Evolutionary conservation across 2,113 vertebrate species (phyloP).

Genomic region (Centrocercus urophasianus): DNA sequence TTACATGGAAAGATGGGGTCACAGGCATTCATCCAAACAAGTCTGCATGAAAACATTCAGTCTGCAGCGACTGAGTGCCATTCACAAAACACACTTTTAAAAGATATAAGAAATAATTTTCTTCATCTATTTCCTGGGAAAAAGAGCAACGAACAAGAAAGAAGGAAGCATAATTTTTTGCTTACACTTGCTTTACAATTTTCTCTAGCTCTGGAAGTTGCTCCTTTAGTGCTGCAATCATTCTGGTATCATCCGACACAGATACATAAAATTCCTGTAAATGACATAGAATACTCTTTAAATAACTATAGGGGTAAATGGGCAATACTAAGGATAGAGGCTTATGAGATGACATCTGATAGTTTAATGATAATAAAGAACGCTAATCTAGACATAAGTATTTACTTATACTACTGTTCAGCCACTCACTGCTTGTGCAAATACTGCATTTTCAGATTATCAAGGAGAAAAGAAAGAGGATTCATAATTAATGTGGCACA

Average conservation of each 20-base stretch:
- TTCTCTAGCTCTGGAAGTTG: constrained; percentile 91
- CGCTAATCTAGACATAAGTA: background rate
- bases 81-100: background rate
- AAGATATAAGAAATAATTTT: background rate
- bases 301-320: constrained; percentile 39
- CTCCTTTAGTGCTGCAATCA: constrained; percentile 87
- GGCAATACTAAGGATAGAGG: constrained; percentile 24
- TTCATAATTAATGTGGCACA: background rate
- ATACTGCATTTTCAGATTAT: background rate
- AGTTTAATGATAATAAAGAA: constrained; percentile 26
- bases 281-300: constrained; percentile 72
- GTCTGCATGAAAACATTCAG: background rate
- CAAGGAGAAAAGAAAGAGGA: background rate
- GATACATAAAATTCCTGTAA: constrained; percentile 92
- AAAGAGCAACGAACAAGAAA: background rate
- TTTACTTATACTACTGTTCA: background rate
- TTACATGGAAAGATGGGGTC: background rate
- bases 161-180: constrained; percentile 26
- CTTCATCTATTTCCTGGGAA: background rate
- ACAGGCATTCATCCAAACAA: background rate
- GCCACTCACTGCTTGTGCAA: background rate
- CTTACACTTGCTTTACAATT: constrained; percentile 92
- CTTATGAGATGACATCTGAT: constrained; percentile 16
- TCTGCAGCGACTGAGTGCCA: background rate
- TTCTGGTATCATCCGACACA: constrained; percentile 91